Conservation (phyloP, 2,113 vertebrate genomes). For the Pungitius pungitius region DNA sequence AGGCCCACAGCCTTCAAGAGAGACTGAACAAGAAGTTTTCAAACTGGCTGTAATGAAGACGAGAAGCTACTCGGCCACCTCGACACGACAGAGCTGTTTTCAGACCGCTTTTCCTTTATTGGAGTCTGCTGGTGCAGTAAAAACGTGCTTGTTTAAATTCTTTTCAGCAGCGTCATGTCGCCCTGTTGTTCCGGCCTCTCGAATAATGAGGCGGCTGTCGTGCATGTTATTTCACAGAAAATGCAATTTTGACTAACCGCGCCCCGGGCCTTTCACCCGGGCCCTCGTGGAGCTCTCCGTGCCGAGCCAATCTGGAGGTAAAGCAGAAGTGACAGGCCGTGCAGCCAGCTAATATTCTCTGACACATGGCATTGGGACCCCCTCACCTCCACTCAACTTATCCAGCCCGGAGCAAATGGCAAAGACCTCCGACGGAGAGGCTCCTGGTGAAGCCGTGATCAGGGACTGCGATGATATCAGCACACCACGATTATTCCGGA, state of each 20-base stretch:
- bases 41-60: neutral
- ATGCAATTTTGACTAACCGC: constrained; percentile 68
- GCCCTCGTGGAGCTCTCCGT: constrained; percentile 15
- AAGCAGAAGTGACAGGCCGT: constrained; percentile 77
- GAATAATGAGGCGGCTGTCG: constrained; percentile 61
- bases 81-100: neutral
- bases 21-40: neutral
- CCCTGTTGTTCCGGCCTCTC: constrained; percentile 43
- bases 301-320: constrained; percentile 54
- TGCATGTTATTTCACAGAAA: constrained; percentile 72
- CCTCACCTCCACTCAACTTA: constrained; percentile 75
- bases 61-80: neutral
- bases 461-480: constrained; percentile 45
- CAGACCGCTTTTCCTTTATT: constrained; percentile 22
- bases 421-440: constrained; percentile 48
- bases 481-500: constrained; percentile 56
- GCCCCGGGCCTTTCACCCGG: constrained; percentile 45
- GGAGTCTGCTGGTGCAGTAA: constrained; percentile 28
- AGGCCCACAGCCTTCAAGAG: neutral
- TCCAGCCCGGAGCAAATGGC: constrained; percentile 61
- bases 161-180: constrained; percentile 17
- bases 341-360: constrained; percentile 71
- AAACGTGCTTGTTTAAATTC: constrained; percentile 47
- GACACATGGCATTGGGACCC: constrained; percentile 73
- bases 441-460: constrained; percentile 45